Percentiles rank a stretch among this genome's conserved stretches.
Conservation (phyloP, 2,888 invertebrate genomes). For the Lasius platythorax region DNA sequence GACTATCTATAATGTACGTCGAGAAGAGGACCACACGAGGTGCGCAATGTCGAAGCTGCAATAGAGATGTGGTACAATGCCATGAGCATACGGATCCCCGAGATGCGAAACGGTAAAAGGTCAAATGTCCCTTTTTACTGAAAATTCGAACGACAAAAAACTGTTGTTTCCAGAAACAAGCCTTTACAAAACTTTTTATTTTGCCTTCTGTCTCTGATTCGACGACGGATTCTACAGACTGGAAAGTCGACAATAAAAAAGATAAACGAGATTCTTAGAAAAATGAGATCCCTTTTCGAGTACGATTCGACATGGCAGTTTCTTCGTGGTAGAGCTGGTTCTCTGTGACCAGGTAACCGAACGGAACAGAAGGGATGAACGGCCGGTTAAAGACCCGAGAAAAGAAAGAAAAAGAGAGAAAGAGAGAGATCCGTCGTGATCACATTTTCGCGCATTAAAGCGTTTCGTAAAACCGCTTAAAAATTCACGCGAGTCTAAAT, state of each 20-base stretch:
- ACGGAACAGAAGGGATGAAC: slow-evolving; percentile 7
- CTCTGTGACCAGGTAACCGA: neutral
- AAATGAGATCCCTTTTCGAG: slow-evolving; percentile 7
- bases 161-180: neutral
- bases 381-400: slow-evolving; percentile 22
- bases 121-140: neutral
- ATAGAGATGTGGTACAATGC: neutral
- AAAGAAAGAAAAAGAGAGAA: neutral
- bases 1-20: slow-evolving; percentile 13
- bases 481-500: slow-evolving; percentile 17
- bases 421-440: neutral
- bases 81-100: neutral
- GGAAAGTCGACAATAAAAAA: slow-evolving; percentile 5
- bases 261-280: slow-evolving; percentile 4
- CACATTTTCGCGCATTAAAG: slow-evolving; percentile 12
- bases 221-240: neutral
- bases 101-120: neutral
- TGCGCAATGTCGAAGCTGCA: slow-evolving; percentile 7
- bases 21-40: slow-evolving; percentile 12
- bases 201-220: neutral
- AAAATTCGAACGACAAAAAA: neutral
- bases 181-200: neutral
- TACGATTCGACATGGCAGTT: slow-evolving; percentile 27
- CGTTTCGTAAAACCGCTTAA: slow-evolving; percentile 34
- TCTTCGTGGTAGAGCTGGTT: slow-evolving; percentile 23